phyloP scores from a whole-genome alignment of 2,888 invertebrate species.

The Metacarcinus magister region DNA sequence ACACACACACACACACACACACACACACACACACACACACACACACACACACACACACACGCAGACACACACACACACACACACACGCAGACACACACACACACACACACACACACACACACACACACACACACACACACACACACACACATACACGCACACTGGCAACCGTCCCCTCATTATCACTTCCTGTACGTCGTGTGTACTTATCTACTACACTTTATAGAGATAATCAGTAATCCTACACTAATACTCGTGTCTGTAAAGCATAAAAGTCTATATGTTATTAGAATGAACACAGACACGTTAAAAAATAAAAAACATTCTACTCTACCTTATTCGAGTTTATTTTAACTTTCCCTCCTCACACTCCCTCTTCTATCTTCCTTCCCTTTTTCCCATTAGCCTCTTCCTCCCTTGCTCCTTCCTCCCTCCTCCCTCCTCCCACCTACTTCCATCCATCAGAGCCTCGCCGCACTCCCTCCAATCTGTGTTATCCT shows the following conservation, averaged over 20 bases:
- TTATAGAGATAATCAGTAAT: background rate
- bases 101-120: background rate
- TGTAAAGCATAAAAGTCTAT: background rate
- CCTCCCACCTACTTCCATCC: background rate
- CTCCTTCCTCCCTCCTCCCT: background rate
- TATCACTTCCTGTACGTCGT: background rate
- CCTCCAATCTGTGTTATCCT: background rate
- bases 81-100: too few relatives aligned
- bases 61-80: background rate
- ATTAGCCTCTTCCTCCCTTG: background rate
- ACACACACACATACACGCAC: too few relatives aligned
- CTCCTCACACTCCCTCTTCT: background rate
- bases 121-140: background rate
- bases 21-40: conserved; percentile 39
- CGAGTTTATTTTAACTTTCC: background rate
- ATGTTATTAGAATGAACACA: background rate
- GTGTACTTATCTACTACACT: background rate
- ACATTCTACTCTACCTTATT: background rate
- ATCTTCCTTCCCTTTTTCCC: background rate
- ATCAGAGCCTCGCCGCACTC: background rate
- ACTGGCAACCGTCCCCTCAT: background rate
- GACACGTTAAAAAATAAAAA: background rate
- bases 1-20: conserved; percentile 27
- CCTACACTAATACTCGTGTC: background rate
- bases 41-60: background rate